phyloP scores from a whole-genome alignment of 2,113 vertebrate species.

The Jacana jacana region DNA sequence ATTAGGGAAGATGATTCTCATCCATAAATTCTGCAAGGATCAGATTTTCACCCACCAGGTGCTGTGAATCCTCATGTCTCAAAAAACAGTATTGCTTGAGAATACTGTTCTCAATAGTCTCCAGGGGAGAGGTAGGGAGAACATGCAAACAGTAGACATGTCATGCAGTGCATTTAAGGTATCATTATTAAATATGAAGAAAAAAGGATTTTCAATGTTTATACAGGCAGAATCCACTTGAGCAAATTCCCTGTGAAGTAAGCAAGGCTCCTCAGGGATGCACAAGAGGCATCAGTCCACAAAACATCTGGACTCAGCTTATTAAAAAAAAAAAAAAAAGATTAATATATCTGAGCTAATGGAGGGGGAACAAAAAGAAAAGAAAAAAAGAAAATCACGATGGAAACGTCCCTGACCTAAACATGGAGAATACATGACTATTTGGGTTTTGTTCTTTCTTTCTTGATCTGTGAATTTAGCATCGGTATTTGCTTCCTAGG shows the following conservation, averaged over 20 bases:
- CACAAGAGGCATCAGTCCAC: background rate
- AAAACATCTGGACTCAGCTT: background rate
- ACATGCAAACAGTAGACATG: background rate
- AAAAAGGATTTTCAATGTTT: background rate
- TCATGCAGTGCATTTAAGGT: background rate
- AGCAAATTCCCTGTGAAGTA: background rate
- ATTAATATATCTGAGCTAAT: background rate
- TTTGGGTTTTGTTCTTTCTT: background rate
- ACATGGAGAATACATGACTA: background rate
- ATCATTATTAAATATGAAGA: background rate
- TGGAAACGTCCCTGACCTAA: background rate
- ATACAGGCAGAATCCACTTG: background rate
- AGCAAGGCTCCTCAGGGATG: background rate
- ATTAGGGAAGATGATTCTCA: background rate
- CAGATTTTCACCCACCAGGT: background rate
- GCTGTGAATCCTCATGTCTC: background rate
- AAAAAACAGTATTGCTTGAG: background rate
- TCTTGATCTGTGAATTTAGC: background rate
- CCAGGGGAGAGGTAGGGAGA: background rate
- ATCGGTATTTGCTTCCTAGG: background rate
- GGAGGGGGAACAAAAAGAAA: background rate
- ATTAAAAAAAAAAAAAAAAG: background rate
- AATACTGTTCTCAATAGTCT: too few relatives aligned
- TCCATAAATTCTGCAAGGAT: background rate
- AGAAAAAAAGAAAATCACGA: background rate